Evolutionary conservation across 64 coral and sea anemone species (phyloP).

Genomic region (Platygyra sinensis): DNA sequence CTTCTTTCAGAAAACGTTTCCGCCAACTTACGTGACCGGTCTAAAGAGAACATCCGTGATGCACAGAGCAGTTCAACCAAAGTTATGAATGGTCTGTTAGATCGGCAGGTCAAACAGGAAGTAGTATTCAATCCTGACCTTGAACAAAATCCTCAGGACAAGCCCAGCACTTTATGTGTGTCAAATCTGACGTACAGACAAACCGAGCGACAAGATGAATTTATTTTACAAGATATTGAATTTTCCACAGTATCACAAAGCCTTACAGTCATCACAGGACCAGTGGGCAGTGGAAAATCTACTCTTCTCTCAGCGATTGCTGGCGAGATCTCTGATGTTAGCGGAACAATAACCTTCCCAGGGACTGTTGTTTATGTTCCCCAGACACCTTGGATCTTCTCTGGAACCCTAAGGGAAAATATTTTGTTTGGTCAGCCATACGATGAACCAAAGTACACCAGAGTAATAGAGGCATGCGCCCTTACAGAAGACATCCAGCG

Average conservation of each 20-base stretch:
- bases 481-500: not conserved
- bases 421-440: not conserved
- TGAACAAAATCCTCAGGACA: too few relatives aligned
- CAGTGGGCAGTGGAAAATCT: not conserved
- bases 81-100: too few relatives aligned
- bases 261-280: not conserved
- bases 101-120: too few relatives aligned
- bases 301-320: not conserved
- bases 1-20: too few relatives aligned
- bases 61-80: too few relatives aligned
- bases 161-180: too few relatives aligned
- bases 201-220: not conserved
- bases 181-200: not conserved
- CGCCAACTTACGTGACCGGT: too few relatives aligned
- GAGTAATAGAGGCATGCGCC: not conserved
- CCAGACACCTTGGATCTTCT: not conserved
- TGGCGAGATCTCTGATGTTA: not conserved
- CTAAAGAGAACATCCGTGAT: too few relatives aligned
- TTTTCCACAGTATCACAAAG: not conserved
- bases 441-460: not conserved
- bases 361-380: not conserved
- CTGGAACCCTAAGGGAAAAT: slow-evolving; percentile 1
- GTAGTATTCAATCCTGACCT: too few relatives aligned
- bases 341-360: not conserved
- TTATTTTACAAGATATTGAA: not conserved